Conservation (phyloP, 1,140 invertebrate species). For the Dryas iulia region DNA sequence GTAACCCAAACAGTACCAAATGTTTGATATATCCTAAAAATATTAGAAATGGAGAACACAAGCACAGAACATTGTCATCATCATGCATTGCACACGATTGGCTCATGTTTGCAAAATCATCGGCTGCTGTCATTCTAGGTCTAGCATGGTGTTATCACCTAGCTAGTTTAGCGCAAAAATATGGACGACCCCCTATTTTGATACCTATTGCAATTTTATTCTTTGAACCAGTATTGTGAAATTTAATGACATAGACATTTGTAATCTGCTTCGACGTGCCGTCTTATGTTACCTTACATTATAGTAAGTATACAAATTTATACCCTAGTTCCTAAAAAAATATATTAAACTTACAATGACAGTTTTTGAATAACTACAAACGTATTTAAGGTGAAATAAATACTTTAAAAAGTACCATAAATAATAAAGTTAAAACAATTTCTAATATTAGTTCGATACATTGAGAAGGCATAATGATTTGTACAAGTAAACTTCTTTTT, state of each 20-base stretch:
- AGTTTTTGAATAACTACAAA: background rate
- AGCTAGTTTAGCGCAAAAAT: conserved; percentile 70
- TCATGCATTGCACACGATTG: conserved; percentile 74
- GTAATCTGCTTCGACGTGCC: background rate
- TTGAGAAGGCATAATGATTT: too few species aligned
- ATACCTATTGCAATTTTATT: conserved; percentile 4
- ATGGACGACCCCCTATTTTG: conserved; percentile 42
- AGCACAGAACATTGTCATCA: conserved; percentile 67
- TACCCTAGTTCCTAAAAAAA: background rate
- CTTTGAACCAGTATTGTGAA: background rate
- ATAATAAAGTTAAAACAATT: too few species aligned
- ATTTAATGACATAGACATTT: background rate
- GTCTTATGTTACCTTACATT: background rate
- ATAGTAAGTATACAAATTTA: background rate
- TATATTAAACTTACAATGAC: background rate
- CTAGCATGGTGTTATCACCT: conserved; percentile 72
- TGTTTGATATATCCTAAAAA: conserved; percentile 11
- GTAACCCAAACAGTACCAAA: conserved; percentile 8
- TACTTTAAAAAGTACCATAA: too few species aligned
- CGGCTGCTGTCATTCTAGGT: conserved; percentile 68
- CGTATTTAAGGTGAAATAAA: background rate
- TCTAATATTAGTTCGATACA: too few species aligned
- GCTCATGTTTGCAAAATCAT: conserved; percentile 66
- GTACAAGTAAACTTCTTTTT: background rate
- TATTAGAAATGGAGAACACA: conserved; percentile 35